Percentiles rank a stretch among this genome's conserved stretches.
Evolutionary conservation across 2,113 vertebrate species (phyloP).

Genomic region (Nothocercus julius): DNA sequence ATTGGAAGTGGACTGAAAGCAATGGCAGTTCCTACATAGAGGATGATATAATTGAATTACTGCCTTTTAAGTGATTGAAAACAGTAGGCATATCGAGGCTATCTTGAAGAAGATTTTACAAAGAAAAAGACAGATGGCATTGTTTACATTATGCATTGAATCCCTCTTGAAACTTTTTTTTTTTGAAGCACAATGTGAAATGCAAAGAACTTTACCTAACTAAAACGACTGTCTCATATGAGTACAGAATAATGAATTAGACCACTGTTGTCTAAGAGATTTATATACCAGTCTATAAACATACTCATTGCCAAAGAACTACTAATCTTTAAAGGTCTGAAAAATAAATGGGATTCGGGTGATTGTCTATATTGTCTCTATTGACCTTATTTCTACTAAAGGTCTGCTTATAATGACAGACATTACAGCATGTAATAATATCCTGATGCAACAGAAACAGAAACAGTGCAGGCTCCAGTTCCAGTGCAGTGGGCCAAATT

Average conservation of each 20-base stretch:
- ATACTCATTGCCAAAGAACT: neutral
- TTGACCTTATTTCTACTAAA: slow-evolving; percentile 11
- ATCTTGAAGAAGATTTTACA: slow-evolving; percentile 73
- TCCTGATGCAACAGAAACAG: slow-evolving; percentile 46
- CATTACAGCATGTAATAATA: neutral
- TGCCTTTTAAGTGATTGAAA: slow-evolving; percentile 85
- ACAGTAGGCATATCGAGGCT: slow-evolving; percentile 74
- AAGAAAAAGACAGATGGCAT: slow-evolving; percentile 68
- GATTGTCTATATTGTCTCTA: neutral
- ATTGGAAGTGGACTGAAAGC: slow-evolving; percentile 77
- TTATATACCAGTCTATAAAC: neutral
- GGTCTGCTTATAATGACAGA: neutral
- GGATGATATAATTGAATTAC: slow-evolving; percentile 78
- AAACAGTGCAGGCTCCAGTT: slow-evolving; percentile 23
- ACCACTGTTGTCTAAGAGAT: neutral
- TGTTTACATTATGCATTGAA: slow-evolving; percentile 66
- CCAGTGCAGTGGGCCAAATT: slow-evolving; percentile 9
- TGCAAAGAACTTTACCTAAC: slow-evolving; percentile 36
- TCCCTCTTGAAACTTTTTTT: slow-evolving; percentile 28
- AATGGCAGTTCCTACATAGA: slow-evolving; percentile 71
- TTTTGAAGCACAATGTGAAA: slow-evolving; percentile 54
- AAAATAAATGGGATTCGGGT: slow-evolving; percentile 4
- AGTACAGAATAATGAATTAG: neutral
- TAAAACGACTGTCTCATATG: neutral
- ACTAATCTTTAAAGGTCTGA: neutral